Evolutionary conservation across 2,888 invertebrate genomes (phyloP).

Genomic region (Ferrisia virgata): DNA sequence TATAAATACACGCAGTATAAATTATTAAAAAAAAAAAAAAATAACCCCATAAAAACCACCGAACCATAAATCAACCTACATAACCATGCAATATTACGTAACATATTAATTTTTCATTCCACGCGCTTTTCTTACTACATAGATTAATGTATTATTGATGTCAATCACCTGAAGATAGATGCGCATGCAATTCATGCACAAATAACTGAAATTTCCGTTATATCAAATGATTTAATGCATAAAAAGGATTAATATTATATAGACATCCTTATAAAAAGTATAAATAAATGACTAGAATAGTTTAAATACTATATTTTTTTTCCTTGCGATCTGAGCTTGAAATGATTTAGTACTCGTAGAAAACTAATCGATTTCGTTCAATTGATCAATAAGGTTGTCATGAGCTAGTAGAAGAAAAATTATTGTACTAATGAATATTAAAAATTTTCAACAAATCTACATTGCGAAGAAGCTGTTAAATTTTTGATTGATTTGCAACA

Average conservation of each 20-base stretch:
- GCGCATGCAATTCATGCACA: constrained; percentile 15
- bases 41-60: background rate
- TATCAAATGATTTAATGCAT: background rate
- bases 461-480: background rate
- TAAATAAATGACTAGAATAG: background rate
- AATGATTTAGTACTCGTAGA: background rate
- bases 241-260: background rate
- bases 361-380: constrained; percentile 11
- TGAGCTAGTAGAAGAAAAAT: background rate
- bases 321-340: background rate
- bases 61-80: constrained; percentile 15
- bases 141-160: background rate
- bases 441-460: background rate
- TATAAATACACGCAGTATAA: background rate
- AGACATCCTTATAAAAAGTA: background rate
- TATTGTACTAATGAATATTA: background rate
- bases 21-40: background rate
- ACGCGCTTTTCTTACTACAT: background rate
- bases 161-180: background rate
- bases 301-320: background rate
- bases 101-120: background rate
- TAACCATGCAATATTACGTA: constrained; percentile 11
- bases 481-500: background rate
- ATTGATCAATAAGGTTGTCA: constrained; percentile 5
- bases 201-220: background rate